Percentiles rank a stretch among this genome's conserved stretches.
Conservation (phyloP, 2,113 vertebrate species). For the Tamias sibiricus region DNA sequence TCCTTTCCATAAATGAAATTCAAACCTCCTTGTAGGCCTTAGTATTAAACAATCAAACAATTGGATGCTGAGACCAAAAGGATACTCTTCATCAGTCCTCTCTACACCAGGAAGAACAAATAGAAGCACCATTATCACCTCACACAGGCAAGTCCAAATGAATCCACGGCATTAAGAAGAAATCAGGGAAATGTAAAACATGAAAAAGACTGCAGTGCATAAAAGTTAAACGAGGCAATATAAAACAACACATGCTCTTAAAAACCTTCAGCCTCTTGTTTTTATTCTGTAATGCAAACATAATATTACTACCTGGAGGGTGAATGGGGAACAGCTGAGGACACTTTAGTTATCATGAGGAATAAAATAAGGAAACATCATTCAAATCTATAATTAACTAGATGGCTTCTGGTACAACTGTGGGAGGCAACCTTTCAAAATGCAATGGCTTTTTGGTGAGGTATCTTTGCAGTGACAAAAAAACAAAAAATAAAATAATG, state of each 20-base stretch:
- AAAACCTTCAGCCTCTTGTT: constrained; percentile 59
- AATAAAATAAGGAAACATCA: constrained; percentile 49
- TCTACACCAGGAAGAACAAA: background rate
- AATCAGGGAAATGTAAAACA: constrained; percentile 47
- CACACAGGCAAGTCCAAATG: constrained; percentile 1
- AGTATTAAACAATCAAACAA: background rate
- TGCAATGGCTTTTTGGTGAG: background rate
- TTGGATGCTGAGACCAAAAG: background rate
- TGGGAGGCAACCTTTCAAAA: constrained; percentile 14
- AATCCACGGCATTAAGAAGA: constrained; percentile 58
- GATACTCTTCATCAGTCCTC: background rate
- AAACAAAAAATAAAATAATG: constrained; percentile 60
- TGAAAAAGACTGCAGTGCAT: constrained; percentile 53
- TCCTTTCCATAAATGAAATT: background rate
- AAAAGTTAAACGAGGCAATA: constrained; percentile 69
- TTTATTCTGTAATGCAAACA: constrained; percentile 67
- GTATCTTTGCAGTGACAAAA: constrained; percentile 69
- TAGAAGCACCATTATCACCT: constrained; percentile 7
- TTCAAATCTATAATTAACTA: constrained; percentile 66
- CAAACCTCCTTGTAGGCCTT: background rate
- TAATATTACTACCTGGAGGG: constrained; percentile 65
- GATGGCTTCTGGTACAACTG: constrained; percentile 2
- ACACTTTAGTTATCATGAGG: constrained; percentile 43
- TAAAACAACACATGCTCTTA: constrained; percentile 58
- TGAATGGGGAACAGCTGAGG: constrained; percentile 57